These are phyloP conservation scores for Tinamus major DNA, from an alignment of 2,797 vertebrate species.

Conservation along the genomic window DNA sequence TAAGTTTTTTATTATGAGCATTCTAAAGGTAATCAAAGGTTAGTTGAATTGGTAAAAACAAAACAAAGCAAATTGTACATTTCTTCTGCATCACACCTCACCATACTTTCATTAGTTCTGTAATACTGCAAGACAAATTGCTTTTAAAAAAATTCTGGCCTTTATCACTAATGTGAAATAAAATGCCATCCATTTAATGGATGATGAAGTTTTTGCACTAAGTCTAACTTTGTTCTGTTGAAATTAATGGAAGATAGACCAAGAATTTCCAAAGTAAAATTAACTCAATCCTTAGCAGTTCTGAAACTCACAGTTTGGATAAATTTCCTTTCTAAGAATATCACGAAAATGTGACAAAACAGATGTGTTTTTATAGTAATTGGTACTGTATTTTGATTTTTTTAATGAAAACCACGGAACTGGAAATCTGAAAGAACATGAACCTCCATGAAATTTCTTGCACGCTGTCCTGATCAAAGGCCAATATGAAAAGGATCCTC, in stretches of 20 bases:
- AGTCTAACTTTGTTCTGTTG: not conserved
- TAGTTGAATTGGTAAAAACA: slow-evolving; percentile 5
- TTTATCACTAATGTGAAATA: not conserved
- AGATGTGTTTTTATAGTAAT: not conserved
- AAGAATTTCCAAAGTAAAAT: not conserved
- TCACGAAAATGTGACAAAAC: not conserved
- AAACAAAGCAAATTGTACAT: not conserved
- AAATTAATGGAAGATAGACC: not conserved
- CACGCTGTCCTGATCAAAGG: not conserved
- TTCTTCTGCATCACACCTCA: not conserved
- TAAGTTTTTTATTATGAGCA: slow-evolving; percentile 44
- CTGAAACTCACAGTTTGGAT: not conserved
- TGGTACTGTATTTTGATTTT: not conserved
- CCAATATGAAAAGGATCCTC: not conserved
- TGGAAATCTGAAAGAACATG: not conserved
- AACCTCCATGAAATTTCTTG: not conserved
- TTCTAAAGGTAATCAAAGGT: slow-evolving; percentile 42
- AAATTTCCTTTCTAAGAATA: not conserved
- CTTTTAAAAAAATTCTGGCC: not conserved
- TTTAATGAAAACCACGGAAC: not conserved
- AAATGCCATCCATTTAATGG: not conserved
- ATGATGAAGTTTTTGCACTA: not conserved
- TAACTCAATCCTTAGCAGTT: not conserved
- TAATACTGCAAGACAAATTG: not conserved
- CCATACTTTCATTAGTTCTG: not conserved